Evolutionary conservation across 2,888 invertebrate species (phyloP), one percentile per base, ranked within the genome.

Genomic region (Leptinotarsa juncta): DNA sequence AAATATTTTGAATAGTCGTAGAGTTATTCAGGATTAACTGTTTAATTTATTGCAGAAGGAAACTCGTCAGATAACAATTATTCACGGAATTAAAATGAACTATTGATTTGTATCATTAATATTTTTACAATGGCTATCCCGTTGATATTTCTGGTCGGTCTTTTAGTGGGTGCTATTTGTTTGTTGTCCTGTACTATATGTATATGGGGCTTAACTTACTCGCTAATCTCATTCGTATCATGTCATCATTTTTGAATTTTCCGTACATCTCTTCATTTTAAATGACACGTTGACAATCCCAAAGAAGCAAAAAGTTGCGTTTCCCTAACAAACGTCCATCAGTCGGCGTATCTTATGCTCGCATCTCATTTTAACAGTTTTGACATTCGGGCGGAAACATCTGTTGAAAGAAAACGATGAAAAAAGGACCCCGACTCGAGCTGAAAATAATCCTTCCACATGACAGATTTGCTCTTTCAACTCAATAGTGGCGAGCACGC

Each of bases 331-430:
- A 55, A 23, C 26, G 68, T 57, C 57, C 57, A 57, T 20, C 68
- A 42, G 68, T 23, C 14, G 49, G 16, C 42, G 48, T 66, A 20
- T 14, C 49, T 49, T n/a, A 48, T 15, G 26, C 18, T 68, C 68
- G 53, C 55, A 55, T 68, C 68, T 68, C 55, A 68, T 68, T 55
- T 51, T 68, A 68, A 53, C 42, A 68, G 55, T 68, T 68, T 51
- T 26, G 68, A 68, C 53, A 7, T 68, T 16, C 53, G 32, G 68
- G 68, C 53, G 68, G 68, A 68, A 68, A 55, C 68, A 68, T 68
- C 68, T 68, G 68, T 55, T 68, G 68, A 68, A 55, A 55, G 55
- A 55, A 55, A 53, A 68, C 32, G 26, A 42, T 55, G 55, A 55
- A 55, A 68, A 20, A 18, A 26, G 16, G 53, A 32, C 4, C 18